These are phyloP conservation scores for Sphaerodactylus townsendi DNA, from an alignment of 2,113 vertebrate genomes.

Conservation along the genomic window DNA sequence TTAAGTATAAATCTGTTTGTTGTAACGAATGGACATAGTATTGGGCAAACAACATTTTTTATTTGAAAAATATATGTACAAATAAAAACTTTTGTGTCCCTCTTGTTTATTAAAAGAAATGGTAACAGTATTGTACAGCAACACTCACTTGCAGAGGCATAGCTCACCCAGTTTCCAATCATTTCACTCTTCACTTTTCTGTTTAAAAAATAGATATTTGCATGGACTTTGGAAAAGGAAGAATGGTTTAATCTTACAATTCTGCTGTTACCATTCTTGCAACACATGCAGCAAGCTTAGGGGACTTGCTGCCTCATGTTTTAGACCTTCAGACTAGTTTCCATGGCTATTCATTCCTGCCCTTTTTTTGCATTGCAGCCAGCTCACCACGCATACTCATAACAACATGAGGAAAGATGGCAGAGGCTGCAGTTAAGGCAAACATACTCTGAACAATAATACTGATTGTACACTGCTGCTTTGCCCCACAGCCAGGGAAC, in stretches of 20 bases:
- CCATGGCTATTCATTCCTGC: constrained; percentile 30
- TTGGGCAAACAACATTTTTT: constrained; percentile 48
- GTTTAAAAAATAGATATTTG: constrained; percentile 67
- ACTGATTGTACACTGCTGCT: too few relatives aligned
- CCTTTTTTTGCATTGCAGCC: constrained; percentile 9
- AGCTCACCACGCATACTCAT: constrained; percentile 2
- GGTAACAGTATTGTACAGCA: constrained; percentile 46
- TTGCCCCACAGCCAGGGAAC: too few relatives aligned
- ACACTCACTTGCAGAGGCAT: constrained; percentile 67
- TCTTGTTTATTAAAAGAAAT: constrained; percentile 69
- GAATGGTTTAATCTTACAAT: constrained; percentile 51
- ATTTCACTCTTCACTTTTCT: constrained; percentile 35
- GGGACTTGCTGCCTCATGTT: constrained; percentile 33
- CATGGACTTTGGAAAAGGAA: constrained; percentile 68
- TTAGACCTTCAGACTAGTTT: constrained; percentile 32
- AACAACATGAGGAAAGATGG: constrained; percentile 6
- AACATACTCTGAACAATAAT: neutral
- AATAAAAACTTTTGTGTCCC: constrained; percentile 42
- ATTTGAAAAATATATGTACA: constrained; percentile 60
- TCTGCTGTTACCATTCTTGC: constrained; percentile 34
- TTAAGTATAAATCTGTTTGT: too few relatives aligned
- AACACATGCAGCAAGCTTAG: constrained; percentile 37
- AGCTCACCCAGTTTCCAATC: constrained; percentile 7
- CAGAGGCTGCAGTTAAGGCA: neutral
- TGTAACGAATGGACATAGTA: too few relatives aligned